Percentiles rank a stretch among this genome's conserved stretches.
These are phyloP conservation scores for Rhadinocentrus ornatus DNA, from an alignment of 2,797 vertebrate genomes.

Conservation along the genomic window DNA sequence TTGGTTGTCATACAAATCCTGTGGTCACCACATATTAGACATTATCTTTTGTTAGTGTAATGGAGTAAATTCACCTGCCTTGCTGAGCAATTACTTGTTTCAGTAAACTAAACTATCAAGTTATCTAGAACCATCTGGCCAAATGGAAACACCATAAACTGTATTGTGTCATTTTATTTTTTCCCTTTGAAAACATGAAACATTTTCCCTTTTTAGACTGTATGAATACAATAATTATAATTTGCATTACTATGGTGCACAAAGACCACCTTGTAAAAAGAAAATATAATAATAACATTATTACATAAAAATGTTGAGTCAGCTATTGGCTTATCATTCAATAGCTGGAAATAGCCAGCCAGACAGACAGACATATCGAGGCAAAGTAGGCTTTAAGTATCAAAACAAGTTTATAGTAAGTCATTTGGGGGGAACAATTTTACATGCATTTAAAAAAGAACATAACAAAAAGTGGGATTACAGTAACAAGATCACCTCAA, in stretches of 20 bases:
- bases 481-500: slow-evolving; percentile 6
- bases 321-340: slow-evolving; percentile 1
- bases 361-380: not conserved
- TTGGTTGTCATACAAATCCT: not conserved
- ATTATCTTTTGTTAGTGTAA: not conserved
- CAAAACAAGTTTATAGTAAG: no score
- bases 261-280: not conserved
- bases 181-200: no score
- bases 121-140: not conserved
- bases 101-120: not conserved
- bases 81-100: not conserved
- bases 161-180: not conserved
- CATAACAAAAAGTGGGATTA: not conserved
- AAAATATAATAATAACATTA: not conserved
- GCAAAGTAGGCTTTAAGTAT: not conserved
- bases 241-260: no score
- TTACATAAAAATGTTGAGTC: slow-evolving; percentile 6
- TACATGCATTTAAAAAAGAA: no score
- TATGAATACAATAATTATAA: no score
- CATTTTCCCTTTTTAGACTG: no score
- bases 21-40: not conserved
- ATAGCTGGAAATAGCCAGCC: not conserved
- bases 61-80: not conserved
- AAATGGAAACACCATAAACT: not conserved
- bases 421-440: not conserved